Evolutionary conservation across 2,888 invertebrate species (phyloP), one percentile per base, ranked within the genome.

Genomic region (Idaea straminata): DNA sequence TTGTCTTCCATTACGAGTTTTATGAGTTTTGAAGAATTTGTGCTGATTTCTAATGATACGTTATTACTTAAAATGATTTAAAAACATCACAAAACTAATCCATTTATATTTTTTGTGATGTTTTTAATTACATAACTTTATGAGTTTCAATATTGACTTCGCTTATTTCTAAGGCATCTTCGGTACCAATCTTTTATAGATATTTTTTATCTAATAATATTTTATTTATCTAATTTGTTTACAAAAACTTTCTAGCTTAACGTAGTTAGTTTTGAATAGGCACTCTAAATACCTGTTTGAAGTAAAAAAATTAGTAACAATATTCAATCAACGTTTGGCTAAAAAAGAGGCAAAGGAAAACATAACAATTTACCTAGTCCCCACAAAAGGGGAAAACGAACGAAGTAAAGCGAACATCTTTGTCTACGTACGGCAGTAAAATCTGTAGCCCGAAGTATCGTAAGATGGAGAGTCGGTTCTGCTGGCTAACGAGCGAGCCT

Each of bases 371-470:
- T 80, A 78, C 13, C 47, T 74, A 75, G 66, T 76, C 75, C 73
- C 81, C 78, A 80, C 82, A 84, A 86, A 77, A 47, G 10, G 47
- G 10, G 10, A 47, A 47, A 5, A 47, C 4, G 4, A 47, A 7
- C 47, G 10, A 47, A 47, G 47, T 47, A 47, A 47, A 47, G 10
- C 79, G 73, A 89, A 85, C 90, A 88, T 89, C 88, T 88, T 90
- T 85, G 85, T 83, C 78, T 74, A 76, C 80, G 74, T 78, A 77
- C 75, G 75, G 77, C 78, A 79, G 86, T 87, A 89, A 91, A 92
- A 92, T 92, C 92, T 90, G 91, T 86, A 87, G 81, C 82, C 72
- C 66, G 81, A 82, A 85, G 87, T 85, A 89, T 87, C 86, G 86
- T 34, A 89, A 91, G 90, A 90, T 87, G 88, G 87, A 88, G 86